Evolutionary conservation across 1,140 invertebrate genomes (phyloP).

Genomic region (Littorina saxatilis): DNA sequence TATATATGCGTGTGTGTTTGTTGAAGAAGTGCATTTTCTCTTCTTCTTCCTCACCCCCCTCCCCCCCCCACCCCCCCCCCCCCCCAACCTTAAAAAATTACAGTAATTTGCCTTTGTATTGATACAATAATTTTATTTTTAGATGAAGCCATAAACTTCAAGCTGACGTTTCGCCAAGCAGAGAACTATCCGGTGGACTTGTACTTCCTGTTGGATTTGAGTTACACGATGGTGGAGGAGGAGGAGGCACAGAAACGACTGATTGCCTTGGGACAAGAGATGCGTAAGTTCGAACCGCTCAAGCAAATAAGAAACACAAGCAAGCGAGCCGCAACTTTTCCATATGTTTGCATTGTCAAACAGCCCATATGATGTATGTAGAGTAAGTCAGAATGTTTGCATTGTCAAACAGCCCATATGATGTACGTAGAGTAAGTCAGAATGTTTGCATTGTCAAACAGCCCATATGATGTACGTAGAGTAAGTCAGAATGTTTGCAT

Average conservation of each 20-base stretch:
- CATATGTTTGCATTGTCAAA: background rate
- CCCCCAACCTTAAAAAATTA: no score
- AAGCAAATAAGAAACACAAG: background rate
- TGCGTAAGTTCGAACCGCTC: slow-evolving; percentile 80
- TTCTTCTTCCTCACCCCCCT: background rate
- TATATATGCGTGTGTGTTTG: no score
- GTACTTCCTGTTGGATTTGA: slow-evolving; percentile 97
- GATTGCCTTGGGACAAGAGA: slow-evolving; percentile 82
- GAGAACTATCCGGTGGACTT: slow-evolving; percentile 96
- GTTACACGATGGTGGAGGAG: slow-evolving; percentile 91
- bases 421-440: no score
- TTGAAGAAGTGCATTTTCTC: background rate
- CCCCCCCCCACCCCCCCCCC: no score
- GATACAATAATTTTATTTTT: no score
- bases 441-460: no score
- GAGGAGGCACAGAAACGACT: slow-evolving; percentile 80
- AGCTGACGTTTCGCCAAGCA: slow-evolving; percentile 84
- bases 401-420: no score
- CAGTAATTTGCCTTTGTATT: no score
- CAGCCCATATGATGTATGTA: no score
- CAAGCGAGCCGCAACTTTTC: background rate
- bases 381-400: no score
- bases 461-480: no score
- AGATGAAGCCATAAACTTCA: slow-evolving; percentile 71
- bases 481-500: no score